Evolutionary conservation across 2,888 invertebrate genomes (phyloP).

Genomic region (Yponomeuta malinellus): DNA sequence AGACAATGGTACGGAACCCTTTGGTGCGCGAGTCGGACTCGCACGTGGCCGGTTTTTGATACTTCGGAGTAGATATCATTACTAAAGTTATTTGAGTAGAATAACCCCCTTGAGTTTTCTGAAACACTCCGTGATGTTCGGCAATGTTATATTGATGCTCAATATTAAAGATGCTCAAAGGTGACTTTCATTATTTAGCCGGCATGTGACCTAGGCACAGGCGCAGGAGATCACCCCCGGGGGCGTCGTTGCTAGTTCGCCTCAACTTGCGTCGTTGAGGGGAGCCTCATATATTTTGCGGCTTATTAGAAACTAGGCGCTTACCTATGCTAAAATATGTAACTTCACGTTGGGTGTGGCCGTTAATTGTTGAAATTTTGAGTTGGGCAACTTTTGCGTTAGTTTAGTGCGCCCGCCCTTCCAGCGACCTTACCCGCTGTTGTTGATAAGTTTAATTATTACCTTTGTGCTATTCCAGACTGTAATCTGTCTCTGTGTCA

Average conservation of each 20-base stretch:
- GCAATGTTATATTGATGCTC: background rate
- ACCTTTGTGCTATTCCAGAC: too few relatives aligned
- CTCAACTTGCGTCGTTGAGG: constrained; percentile 21
- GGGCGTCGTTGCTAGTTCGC: constrained; percentile 51
- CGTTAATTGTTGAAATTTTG: constrained; percentile 59
- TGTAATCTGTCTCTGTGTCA: too few relatives aligned
- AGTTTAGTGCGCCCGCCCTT: background rate
- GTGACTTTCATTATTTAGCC: constrained; percentile 29
- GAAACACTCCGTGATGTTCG: too few relatives aligned
- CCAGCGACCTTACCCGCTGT: background rate
- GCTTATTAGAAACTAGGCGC: constrained; percentile 50
- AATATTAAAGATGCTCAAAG: background rate
- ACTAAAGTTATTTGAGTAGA: too few relatives aligned
- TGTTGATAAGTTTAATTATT: too few relatives aligned
- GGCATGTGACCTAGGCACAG: constrained; percentile 41
- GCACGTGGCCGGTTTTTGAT: too few relatives aligned
- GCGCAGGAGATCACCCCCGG: constrained; percentile 38
- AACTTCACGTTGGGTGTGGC: constrained; percentile 43
- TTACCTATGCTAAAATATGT: constrained; percentile 56
- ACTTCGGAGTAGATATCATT: too few relatives aligned
- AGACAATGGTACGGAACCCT: too few relatives aligned
- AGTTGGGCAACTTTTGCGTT: constrained; percentile 47
- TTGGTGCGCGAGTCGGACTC: too few relatives aligned
- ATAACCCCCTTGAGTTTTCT: too few relatives aligned
- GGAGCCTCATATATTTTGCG: constrained; percentile 46